phyloP scores from a whole-genome alignment of 1,140 invertebrate species.

The Drosophila sp. region DNA sequence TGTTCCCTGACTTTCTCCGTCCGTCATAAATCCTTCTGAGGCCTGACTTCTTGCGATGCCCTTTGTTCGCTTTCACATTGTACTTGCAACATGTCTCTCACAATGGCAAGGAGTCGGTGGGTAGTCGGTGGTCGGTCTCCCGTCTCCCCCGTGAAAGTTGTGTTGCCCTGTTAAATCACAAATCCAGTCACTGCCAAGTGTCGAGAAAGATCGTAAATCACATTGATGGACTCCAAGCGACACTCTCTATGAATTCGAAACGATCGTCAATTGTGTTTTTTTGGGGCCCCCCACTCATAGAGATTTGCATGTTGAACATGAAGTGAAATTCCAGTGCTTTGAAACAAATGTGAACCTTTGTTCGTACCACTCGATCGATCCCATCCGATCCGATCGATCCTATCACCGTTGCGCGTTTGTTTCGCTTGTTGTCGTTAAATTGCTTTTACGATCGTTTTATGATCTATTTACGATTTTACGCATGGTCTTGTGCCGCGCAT shows the following conservation, averaged over 20 bases:
- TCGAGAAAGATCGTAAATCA: conserved; percentile 65
- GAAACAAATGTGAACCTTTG: conserved; percentile 1
- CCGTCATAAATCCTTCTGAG: conserved; percentile 66
- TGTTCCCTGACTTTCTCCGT: conserved; percentile 33
- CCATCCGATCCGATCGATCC: conserved; percentile 45
- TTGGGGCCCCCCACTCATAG: neutral
- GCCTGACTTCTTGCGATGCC: conserved; percentile 16
- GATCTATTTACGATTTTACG: conserved; percentile 81
- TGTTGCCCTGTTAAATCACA: conserved; percentile 9
- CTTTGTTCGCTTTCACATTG: conserved; percentile 46
- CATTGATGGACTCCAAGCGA: conserved; percentile 52
- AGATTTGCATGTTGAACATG: neutral
- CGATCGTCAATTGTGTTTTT: neutral
- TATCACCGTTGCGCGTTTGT: conserved; percentile 39
- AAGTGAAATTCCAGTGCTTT: neutral
- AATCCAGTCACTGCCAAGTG: conserved; percentile 43
- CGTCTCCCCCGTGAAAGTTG: conserved; percentile 55
- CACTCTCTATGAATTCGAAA: conserved; percentile 8
- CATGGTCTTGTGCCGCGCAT: conserved; percentile 71
- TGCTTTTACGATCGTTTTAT: conserved; percentile 77
- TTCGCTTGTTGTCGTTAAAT: conserved; percentile 67
- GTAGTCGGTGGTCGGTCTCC: too few species aligned
- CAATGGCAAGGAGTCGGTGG: conserved; percentile 24
- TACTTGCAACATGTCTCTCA: conserved; percentile 34
- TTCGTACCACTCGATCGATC: conserved; percentile 18